Conservation (phyloP, 2,797 vertebrate species). For the Onychomys torridus region DNA sequence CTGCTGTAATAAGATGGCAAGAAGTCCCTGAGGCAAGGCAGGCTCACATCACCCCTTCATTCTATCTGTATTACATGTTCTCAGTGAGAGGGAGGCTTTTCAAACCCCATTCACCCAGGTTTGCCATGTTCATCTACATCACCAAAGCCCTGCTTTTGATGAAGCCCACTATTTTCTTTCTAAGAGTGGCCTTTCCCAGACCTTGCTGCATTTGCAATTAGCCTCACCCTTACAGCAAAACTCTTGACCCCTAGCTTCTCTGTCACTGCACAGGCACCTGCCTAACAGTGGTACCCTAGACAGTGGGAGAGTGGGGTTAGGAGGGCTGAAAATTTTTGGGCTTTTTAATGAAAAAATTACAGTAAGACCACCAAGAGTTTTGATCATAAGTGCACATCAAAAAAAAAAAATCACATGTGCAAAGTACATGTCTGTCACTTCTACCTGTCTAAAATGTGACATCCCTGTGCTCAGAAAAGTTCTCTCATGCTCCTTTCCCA, state of each 20-base stretch:
- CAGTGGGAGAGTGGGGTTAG: fast-evolving
- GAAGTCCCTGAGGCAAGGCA: background rate
- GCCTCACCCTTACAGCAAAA: background rate
- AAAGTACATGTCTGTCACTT: no score
- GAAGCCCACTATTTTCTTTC: no score
- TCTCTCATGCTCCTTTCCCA: background rate
- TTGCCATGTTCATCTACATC: background rate
- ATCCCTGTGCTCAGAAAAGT: background rate
- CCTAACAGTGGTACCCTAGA: no score
- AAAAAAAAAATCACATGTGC: background rate
- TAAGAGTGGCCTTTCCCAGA: background rate
- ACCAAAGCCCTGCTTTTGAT: background rate
- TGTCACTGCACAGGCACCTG: no score
- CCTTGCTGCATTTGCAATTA: fast-evolving
- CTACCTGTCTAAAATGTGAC: background rate
- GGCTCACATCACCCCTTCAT: fast-evolving
- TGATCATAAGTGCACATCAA: background rate
- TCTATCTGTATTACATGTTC: background rate
- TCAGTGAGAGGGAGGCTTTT: background rate
- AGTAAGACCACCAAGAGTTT: background rate
- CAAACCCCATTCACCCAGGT: background rate
- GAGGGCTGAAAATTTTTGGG: background rate
- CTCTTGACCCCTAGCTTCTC: no score
- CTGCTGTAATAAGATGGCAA: fast-evolving
- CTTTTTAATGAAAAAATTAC: background rate